Conservation (phyloP, 2,113 vertebrate genomes). For the Bambusicola thoracicus region DNA sequence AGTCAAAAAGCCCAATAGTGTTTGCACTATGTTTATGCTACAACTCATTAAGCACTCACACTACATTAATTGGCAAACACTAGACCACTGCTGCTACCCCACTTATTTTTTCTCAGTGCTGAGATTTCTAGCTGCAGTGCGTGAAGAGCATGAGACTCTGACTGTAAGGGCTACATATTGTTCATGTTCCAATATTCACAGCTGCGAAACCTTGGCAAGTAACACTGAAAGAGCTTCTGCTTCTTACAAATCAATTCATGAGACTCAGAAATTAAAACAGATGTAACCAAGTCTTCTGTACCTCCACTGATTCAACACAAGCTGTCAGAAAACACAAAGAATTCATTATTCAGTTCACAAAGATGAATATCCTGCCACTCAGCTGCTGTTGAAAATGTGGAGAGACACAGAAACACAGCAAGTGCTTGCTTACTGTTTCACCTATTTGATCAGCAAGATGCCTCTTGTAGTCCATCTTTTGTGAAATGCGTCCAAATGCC, state of each 20-base stretch:
- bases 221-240: not conserved
- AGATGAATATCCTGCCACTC: constrained; percentile 15
- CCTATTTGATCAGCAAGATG: not conserved
- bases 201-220: constrained; percentile 34
- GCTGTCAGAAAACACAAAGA: constrained; percentile 14
- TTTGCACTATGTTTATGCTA: not conserved
- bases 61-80: not conserved
- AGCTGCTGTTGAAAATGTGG: not conserved
- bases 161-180: not conserved
- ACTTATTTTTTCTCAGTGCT: not conserved
- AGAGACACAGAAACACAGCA: not conserved
- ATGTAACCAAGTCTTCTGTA: constrained; percentile 23
- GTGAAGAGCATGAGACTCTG: not conserved
- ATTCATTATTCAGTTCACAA: constrained; percentile 38
- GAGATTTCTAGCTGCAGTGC: not conserved
- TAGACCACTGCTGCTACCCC: not conserved
- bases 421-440: not conserved
- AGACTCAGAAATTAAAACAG: constrained; percentile 2
- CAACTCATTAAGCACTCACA: not conserved
- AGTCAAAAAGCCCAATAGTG: not conserved
- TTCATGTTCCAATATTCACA: constrained; percentile 53
- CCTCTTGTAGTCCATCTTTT: not conserved
- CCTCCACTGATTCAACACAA: constrained; percentile 42
- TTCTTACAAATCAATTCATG: constrained; percentile 42
- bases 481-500: not conserved